Evolutionary conservation across 2,888 invertebrate species (phyloP).

Genomic region (Parthenolecanium corni): DNA sequence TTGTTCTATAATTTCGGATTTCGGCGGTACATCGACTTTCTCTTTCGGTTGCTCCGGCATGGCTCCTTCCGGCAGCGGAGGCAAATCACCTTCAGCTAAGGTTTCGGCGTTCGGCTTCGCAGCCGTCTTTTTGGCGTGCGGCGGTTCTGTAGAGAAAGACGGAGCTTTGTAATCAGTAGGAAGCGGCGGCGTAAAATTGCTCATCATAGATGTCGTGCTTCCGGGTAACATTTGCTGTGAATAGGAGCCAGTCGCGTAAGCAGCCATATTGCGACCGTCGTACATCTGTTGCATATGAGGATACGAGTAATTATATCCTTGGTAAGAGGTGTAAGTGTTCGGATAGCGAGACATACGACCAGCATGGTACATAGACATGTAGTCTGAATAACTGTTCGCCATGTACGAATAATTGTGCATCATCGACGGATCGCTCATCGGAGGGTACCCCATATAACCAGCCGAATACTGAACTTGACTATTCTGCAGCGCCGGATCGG

Average conservation of each 20-base stretch:
- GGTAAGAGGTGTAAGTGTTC: slow-evolving; percentile 3
- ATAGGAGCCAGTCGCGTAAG: background rate
- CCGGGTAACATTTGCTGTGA: slow-evolving; percentile 16
- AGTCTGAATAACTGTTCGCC: slow-evolving; percentile 10
- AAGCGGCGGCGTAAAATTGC: slow-evolving; percentile 4
- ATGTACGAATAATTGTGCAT: slow-evolving; percentile 22
- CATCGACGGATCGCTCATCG: slow-evolving; percentile 11
- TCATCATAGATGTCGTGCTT: background rate
- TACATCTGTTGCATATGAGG: slow-evolving; percentile 18
- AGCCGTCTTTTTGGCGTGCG: background rate
- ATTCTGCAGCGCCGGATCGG: background rate
- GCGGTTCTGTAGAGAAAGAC: background rate
- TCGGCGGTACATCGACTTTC: background rate
- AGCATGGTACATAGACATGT: slow-evolving; percentile 11
- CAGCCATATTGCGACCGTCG: slow-evolving; percentile 13
- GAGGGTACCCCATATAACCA: slow-evolving; percentile 9
- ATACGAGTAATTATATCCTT: background rate
- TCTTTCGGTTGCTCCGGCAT: background rate
- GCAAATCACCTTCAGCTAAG: background rate
- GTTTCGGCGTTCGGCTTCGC: background rate
- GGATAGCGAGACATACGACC: background rate
- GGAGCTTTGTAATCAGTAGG: background rate
- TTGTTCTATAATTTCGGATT: background rate
- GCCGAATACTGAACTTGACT: slow-evolving; percentile 14
- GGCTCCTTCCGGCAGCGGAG: background rate